Evolutionary conservation across 2,113 vertebrate species (phyloP), one percentile per base, ranked within the genome.

Genomic region (Chunga burmeisteri): DNA sequence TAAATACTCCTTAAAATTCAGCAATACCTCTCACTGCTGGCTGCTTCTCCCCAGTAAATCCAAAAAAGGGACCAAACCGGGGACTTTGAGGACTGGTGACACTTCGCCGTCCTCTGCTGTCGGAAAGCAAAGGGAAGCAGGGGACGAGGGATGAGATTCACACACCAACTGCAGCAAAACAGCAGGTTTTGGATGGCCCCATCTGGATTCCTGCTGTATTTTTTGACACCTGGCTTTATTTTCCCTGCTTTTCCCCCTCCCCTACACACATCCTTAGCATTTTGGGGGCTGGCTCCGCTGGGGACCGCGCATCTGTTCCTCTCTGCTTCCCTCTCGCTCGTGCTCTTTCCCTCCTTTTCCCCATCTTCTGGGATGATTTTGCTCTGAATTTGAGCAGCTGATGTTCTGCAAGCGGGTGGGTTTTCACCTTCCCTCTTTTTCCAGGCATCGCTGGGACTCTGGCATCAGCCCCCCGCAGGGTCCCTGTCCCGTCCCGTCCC

Each of bases 121-220:
- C 5, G 8, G 72, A 38, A 68, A 81, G 77, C 15, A 12, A 7
- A 58, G 79, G 82, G 86, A 94, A 89, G 18, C 17, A 25, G 56
- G 55, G 66, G 44, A 52, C 2, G 11, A 89, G 90, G 68, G 70
- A 74, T 32, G 73, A 80, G 77, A 74, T 81, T 46, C 2, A 0
- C 32, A 1, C 5, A 4, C 94, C 92, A 42, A 7, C 30, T 11
- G 0, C 68, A 11, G 86, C 68, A 26, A 2, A 84, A 14, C 88
- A 49, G 87, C 83, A 27, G 94, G 93, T 40, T 59, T 53, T 40
- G 94, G 89, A 88, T 8, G 46, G 81, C 86, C 83, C 97, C 98
- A 96, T 97, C 97, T 96, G 97, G 92, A 93, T 94, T 49, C 95
- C 61, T 81, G 93, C 94, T 90, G 46, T 1, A 7, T 58, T 96